Base-by-base conservation (phyloP, 2,113 vertebrate genomes). In the Apus apus region DNA sequence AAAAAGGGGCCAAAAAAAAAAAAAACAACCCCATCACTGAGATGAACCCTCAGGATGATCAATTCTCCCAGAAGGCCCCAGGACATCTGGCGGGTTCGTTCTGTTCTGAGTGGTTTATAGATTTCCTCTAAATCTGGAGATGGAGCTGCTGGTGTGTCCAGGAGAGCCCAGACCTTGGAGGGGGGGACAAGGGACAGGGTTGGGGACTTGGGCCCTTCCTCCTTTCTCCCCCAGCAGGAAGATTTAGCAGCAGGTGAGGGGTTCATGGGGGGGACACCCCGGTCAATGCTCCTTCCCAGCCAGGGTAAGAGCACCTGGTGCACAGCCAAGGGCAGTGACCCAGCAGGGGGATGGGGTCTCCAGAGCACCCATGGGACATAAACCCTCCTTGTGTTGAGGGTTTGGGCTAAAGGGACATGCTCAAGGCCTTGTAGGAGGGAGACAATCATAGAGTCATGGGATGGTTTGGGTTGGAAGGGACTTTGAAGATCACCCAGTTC, bases 71-170 rank as follows among this genome's bases (percentile, higher is more conserved):
- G 85, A 62, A 87, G 85, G 76, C 26, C 5, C 2, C 40, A 22
- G 83, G 45, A 72, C 85, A 51, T 36, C 72, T 8, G 19, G 38
- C 32, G 26, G 75, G 68, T 57, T 90, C 45, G 0, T 62, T 62
- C 88, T 95, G 90, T 72, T 15, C 90, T 87, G 3, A 79, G 87
- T 75, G 91, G 27, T 95, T 96, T 95, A 96, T 96, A 68, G 96
- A 96, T 96, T 91, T 87, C 82, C 83, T 91, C 73, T 95, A 92
- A 96, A 85, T 36, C 85, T 82, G 70, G 61, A 14, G 46, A 43
- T 27, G 87, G 34, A 45, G 78, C 32, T 54, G 48, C 43, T 0
- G 2, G 15, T 4, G 51, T 21, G 2, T 2, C 0, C 11, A 56
- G 87, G 21, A 73, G 66, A 58, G 60, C 0, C 21, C 67, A 19